Evolutionary conservation across 2,113 vertebrate genomes (phyloP).

Genomic region (Caretta caretta): DNA sequence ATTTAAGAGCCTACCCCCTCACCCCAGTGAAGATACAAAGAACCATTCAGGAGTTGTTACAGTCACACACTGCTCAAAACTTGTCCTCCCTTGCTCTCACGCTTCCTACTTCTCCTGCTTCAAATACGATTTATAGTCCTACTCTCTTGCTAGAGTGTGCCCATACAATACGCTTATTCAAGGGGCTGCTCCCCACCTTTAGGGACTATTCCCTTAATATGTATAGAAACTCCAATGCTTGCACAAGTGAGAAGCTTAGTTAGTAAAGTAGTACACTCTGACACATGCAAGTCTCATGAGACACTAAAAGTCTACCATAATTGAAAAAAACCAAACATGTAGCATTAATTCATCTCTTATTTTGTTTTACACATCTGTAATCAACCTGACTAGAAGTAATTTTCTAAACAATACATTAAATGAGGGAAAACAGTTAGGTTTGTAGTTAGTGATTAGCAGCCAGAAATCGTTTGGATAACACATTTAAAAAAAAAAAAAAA

Average conservation of each 20-base stretch:
- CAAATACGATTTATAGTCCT: slow-evolving; percentile 26
- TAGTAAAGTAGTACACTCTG: neutral
- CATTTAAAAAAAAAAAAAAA: slow-evolving; percentile 26
- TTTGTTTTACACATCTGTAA: neutral
- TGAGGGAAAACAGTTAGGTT: neutral
- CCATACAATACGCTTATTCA: neutral
- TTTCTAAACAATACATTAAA: slow-evolving; percentile 10
- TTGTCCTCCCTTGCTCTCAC: slow-evolving; percentile 24
- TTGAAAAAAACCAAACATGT: neutral
- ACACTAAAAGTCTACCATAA: neutral
- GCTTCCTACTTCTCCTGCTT: slow-evolving; percentile 35
- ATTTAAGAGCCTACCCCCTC: neutral
- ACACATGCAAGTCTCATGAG: neutral
- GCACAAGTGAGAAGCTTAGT: slow-evolving; percentile 25
- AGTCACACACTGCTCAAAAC: slow-evolving; percentile 25
- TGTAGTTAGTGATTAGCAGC: slow-evolving; percentile 81
- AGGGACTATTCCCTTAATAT: neutral
- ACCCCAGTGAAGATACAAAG: neutral
- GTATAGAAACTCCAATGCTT: neutral
- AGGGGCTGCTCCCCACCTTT: neutral
- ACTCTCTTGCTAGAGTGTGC: slow-evolving; percentile 30
- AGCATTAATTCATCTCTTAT: neutral
- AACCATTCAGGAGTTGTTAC: neutral
- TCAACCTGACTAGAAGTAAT: slow-evolving; percentile 9
- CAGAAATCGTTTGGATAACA: slow-evolving; percentile 81